Evolutionary conservation across 2,113 vertebrate genomes (phyloP).

Genomic region (Acanthochromis polyacanthus): DNA sequence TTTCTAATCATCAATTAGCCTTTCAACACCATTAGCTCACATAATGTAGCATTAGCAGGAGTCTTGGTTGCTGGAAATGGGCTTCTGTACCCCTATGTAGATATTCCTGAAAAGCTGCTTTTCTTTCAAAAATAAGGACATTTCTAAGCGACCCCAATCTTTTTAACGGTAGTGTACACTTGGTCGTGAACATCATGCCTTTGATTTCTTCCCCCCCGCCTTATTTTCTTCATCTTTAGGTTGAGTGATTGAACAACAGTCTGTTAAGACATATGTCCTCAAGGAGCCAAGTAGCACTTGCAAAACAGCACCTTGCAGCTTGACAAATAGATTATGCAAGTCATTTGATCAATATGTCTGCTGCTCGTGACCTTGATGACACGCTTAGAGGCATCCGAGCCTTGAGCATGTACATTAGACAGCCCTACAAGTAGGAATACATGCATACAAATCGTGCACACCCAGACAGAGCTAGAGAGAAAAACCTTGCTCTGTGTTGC

Average conservation of each 20-base stretch:
- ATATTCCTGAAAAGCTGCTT: no score
- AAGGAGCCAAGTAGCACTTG: conserved; percentile 5
- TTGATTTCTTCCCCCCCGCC: neutral
- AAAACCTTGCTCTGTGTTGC: conserved; percentile 33
- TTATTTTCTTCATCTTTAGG: neutral
- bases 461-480: neutral
- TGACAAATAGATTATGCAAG: conserved; percentile 39
- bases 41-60: no score
- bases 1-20: no score
- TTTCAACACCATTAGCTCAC: no score
- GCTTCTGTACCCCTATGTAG: no score
- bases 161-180: no score
- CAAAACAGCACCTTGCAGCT: conserved; percentile 17
- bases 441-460: conserved; percentile 19
- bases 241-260: conserved; percentile 4
- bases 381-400: conserved; percentile 27
- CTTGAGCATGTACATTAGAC: conserved; percentile 7
- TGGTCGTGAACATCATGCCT: neutral
- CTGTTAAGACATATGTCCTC: conserved; percentile 16
- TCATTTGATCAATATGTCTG: conserved; percentile 35
- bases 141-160: no score
- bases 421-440: neutral
- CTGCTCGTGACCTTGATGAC: conserved; percentile 15
- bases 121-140: no score
- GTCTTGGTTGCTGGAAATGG: no score